Evolutionary conservation across 1,140 invertebrate genomes (phyloP), one percentile per base, ranked within the genome.

Genomic region (Popillia japonica): DNA sequence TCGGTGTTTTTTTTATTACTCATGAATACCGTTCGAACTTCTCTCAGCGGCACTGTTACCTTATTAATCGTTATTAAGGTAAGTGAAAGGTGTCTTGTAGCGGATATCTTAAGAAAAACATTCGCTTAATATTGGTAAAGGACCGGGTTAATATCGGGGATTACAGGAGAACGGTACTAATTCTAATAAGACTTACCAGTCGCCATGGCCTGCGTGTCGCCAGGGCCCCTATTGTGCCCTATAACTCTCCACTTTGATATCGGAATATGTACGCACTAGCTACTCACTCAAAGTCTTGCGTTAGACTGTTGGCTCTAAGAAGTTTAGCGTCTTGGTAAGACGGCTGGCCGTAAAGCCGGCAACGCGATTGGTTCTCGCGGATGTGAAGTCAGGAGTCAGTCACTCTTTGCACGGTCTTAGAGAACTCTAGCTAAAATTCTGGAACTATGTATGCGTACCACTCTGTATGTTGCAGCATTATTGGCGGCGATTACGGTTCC

Each of bases 281-380:
- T 74, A 74, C 72, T 74, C 72, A 74, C 72, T 74, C 72, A 74
- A 74, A 41, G 72, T 74, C 72, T 74, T 74, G 72, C 41, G 72
- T 74, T 44, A 74, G 72, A 74, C 72, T 74, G 72, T 41, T 44
- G 34, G 34, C 72, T 74, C 72, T 74, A 41, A 74, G 41, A 44
- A 44, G 34, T 42, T 44, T 74, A 74, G 72, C 40, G 72, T 74
- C 72, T 74, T 74, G 72, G 40, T 74, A 74, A 68, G n/a, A 40
- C 72, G 41, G 11, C 72, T 44, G 72, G 41, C 72, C 72, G 72
- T 74, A 40, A 74, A n/a, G 72, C 72, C 34, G 20, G 72, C 72
- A n/a, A 41, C 72, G 72, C 72, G 34, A 74, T 74, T 74, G 72
- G 72, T 44, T 44, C 41, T 40, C 72, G 40, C 40, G 72, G 34